phyloP scores from a whole-genome alignment of 2,113 vertebrate genomes.

The Toxostoma redivivum region DNA sequence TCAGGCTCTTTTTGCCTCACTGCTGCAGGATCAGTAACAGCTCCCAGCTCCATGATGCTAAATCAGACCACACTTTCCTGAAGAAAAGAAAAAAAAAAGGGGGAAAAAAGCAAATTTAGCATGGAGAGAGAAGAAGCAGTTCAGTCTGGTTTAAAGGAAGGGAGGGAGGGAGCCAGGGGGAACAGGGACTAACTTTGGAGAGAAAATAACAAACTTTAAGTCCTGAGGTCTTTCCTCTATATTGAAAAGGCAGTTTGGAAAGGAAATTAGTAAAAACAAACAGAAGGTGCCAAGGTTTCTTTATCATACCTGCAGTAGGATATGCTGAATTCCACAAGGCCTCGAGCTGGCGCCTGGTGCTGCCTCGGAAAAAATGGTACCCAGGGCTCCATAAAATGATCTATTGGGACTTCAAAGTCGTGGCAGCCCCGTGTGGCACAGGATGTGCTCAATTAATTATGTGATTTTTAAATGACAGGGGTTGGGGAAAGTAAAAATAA shows the following conservation, averaged over 20 bases:
- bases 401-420: constrained; percentile 78
- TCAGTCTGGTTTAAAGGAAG: constrained; percentile 66
- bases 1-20: constrained; percentile 28
- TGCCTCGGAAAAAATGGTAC: constrained; percentile 66
- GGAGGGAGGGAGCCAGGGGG: constrained; percentile 47
- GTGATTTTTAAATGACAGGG: constrained; percentile 81
- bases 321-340: constrained; percentile 61
- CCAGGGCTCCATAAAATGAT: constrained; percentile 76
- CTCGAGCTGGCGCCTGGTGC: constrained; percentile 69
- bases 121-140: constrained; percentile 74
- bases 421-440: constrained; percentile 77
- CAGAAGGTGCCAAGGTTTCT: constrained; percentile 74
- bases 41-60: constrained; percentile 76
- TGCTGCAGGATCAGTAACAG: constrained; percentile 49
- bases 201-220: constrained; percentile 74
- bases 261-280: constrained; percentile 79
- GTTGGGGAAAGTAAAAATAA: constrained; percentile 79
- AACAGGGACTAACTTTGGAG: constrained; percentile 64
- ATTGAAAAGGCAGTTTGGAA: constrained; percentile 74
- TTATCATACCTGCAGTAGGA: constrained; percentile 80
- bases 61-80: constrained; percentile 63
- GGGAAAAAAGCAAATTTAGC: constrained; percentile 50
- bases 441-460: constrained; percentile 84
- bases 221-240: constrained; percentile 72
- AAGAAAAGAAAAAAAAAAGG: constrained; percentile 6